Base-by-base conservation (phyloP, 2,113 vertebrate species). In the Thymallus thymallus region DNA sequence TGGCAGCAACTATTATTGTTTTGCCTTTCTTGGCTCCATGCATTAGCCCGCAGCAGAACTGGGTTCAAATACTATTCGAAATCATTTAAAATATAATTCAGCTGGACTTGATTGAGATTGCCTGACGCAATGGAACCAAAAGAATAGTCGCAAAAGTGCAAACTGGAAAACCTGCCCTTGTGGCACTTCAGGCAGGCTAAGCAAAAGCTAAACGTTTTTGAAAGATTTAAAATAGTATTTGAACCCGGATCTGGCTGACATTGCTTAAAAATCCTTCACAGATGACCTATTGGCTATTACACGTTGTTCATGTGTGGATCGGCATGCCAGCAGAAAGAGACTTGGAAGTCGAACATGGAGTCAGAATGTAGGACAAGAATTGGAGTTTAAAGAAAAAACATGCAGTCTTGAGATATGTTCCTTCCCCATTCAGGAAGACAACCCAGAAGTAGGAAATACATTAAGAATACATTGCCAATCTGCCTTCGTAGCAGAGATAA, bases 221-320 rank as follows among this genome's bases (percentile, higher is more conserved):
- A 41, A 41, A 41, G 35, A 63, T 26, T 26, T 29, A 1, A 63
- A 2, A 10, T 63, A 13, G 61, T 63, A 24, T 26, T 63, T 63
- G 61, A 26, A 63, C 35, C 35, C 35, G 10, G 35, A 41, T 41
- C 35, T 41, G 35, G 35, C 35, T 41, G 35, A 9, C 35, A 41
- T 41, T 12, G 61, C 22, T 63, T 14, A n/a, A 24, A 63, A 55
- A 55, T 55, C 51, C 68, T 51, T 69, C 45, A 26, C 68, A 30
- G 68, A 69, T 69, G 16, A 69, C 46, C 68, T 30, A 24, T 41
- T 41, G 35, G 9, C 68, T 56, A 46, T 69, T 55, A 69, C 68
- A 69, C 46, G 68, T 69, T 48, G 55, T 69, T 69, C 48, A 56
- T 69, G 68, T 69, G 68, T 69, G 68, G 68, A 69, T 69, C 23